Evolutionary conservation across 1,140 invertebrate genomes (phyloP).

Genomic region (Odontomachus brunneus): DNA sequence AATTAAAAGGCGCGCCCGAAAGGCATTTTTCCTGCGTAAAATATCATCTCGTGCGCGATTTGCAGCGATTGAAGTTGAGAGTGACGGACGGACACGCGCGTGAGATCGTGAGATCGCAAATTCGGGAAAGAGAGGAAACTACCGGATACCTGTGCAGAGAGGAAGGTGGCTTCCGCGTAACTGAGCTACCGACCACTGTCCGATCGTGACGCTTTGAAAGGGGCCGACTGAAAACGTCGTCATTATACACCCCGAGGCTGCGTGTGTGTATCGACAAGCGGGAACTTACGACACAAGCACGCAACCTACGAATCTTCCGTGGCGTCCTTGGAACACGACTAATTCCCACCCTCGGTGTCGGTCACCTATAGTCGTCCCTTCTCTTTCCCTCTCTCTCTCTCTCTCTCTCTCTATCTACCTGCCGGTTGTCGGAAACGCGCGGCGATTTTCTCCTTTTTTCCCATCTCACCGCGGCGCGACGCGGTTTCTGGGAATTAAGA

Average conservation of each 20-base stretch:
- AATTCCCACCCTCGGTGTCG: conserved; percentile 59
- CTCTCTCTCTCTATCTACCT: not conserved
- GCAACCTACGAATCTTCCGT: conserved; percentile 77
- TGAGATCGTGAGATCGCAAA: conserved; percentile 11
- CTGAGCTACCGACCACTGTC: conserved; percentile 73
- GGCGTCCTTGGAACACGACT: conserved; percentile 74
- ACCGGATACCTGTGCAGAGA: conserved; percentile 23
- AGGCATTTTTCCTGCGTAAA: not conserved
- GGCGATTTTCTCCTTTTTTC: not conserved
- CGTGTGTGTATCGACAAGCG: conserved; percentile 70
- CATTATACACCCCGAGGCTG: conserved; percentile 77
- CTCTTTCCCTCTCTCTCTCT: not conserved
- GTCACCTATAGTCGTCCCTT: conserved; percentile 22
- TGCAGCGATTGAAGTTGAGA: no score
- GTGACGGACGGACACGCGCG: not conserved
- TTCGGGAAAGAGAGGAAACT: conserved; percentile 31
- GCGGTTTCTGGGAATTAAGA: conserved; percentile 59
- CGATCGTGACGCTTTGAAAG: conserved; percentile 80
- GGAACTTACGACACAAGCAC: conserved; percentile 76
- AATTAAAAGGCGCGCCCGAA: no score
- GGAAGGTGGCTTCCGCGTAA: conserved; percentile 77
- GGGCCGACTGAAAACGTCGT: conserved; percentile 80
- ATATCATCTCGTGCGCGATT: not conserved
- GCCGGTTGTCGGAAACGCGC: no score
- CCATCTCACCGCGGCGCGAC: not conserved